A percentile compares a stretch with the other conserved stretches of the same genome.
These are phyloP conservation scores for Octopus sinensis DNA, from an alignment of 1,140 invertebrate species.

Conservation along the genomic window DNA sequence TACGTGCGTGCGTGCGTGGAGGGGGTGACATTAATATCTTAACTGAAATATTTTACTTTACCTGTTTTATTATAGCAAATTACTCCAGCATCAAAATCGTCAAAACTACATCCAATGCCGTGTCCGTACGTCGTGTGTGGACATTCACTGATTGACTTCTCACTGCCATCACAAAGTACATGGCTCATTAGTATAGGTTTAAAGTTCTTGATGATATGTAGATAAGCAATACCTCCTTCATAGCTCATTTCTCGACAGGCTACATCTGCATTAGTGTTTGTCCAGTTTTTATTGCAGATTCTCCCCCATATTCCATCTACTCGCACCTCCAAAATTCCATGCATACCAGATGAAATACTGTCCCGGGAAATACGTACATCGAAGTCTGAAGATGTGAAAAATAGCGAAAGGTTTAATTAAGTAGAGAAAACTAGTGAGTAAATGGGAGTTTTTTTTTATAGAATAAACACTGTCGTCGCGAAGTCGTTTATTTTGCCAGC, in stretches of 20 bases:
- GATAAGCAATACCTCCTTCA: conserved; percentile 35
- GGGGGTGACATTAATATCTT: background rate
- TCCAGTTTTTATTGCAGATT: conserved; percentile 42
- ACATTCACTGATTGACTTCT: conserved; percentile 30
- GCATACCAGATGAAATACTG: conserved; percentile 24
- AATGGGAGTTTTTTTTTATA: background rate
- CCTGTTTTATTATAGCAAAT: conserved; percentile 43
- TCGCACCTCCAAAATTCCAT: conserved; percentile 42
- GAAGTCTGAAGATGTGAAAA: conserved; percentile 28
- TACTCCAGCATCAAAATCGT: conserved; percentile 39
- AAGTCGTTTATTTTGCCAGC: too few species aligned
- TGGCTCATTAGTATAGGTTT: conserved; percentile 37
- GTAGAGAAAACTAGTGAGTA: background rate
- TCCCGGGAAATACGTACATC: conserved; percentile 33
- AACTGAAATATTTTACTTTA: conserved; percentile 19
- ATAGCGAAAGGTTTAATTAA: conserved; percentile 2
- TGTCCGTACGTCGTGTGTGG: conserved; percentile 22
- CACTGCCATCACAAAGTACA: conserved; percentile 29
- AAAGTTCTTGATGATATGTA: conserved; percentile 39
- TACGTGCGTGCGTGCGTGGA: background rate
- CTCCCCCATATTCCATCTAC: conserved; percentile 44
- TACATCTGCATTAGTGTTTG: conserved; percentile 37
- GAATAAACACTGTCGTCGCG: too few species aligned
- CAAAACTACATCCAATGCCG: conserved; percentile 32
- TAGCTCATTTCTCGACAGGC: conserved; percentile 40